These are phyloP conservation scores for Monomorium pharaonis DNA, from an alignment of 1,140 invertebrate species.

Conservation along the genomic window DNA sequence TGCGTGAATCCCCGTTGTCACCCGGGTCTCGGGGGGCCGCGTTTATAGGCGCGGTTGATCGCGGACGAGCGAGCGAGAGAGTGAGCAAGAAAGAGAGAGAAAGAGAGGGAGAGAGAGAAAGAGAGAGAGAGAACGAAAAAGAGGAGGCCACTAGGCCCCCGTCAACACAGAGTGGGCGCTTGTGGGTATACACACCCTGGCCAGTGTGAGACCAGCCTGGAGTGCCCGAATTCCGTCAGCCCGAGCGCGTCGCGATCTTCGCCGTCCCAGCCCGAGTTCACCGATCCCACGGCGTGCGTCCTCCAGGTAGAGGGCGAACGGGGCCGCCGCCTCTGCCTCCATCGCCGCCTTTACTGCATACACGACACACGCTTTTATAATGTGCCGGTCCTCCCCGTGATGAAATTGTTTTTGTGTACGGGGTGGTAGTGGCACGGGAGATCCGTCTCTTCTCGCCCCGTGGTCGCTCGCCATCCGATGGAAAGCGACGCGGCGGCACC, in stretches of 20 bases:
- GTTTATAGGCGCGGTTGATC: neutral
- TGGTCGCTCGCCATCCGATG: neutral
- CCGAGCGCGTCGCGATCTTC: constrained; percentile 38
- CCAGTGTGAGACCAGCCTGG: constrained; percentile 58
- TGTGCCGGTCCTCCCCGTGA: constrained; percentile 63
- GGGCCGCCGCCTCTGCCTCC: neutral
- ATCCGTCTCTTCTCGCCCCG: neutral
- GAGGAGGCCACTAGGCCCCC: constrained; percentile 23
- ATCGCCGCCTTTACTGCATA: neutral
- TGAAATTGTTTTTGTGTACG: constrained; percentile 68
- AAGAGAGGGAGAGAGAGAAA: neutral
- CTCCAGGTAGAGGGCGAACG: neutral
- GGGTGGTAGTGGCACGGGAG: constrained; percentile 59
- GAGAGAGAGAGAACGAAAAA: constrained; percentile 43
- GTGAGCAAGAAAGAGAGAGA: constrained; percentile 33
- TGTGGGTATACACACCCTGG: constrained; percentile 79
- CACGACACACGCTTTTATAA: constrained; percentile 52
- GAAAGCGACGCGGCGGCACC: neutral
- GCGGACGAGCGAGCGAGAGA: neutral
- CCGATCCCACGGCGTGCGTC: neutral
- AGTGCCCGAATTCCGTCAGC: constrained; percentile 45
- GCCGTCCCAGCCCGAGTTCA: constrained; percentile 16
- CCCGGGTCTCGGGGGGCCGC: neutral
- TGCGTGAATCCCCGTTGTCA: constrained; percentile 58
- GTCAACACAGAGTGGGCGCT: constrained; percentile 77